Conservation (phyloP, 2,888 invertebrate species). For the Dusona sp. region DNA sequence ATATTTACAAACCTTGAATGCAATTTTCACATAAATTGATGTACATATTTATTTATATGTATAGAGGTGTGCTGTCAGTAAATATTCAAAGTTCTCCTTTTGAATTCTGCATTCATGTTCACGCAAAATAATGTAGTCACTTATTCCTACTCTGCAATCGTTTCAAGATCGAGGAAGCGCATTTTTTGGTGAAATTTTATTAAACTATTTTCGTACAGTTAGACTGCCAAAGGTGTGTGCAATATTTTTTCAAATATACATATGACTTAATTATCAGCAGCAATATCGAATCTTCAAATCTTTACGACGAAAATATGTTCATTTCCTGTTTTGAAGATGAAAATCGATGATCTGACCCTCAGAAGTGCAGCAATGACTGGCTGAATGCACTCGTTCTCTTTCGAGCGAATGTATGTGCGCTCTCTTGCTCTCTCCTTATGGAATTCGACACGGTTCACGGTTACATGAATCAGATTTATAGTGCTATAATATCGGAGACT, state of each 20-base stretch:
- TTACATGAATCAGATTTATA: slow-evolving; percentile 67
- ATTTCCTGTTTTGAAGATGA: slow-evolving; percentile 37
- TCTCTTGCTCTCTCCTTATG: slow-evolving; percentile 53
- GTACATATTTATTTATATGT: neutral
- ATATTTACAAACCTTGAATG: neutral
- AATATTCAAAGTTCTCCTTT: neutral
- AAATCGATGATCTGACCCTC: slow-evolving; percentile 52
- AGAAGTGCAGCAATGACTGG: slow-evolving; percentile 6
- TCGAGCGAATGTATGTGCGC: neutral
- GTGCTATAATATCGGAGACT: slow-evolving; percentile 58
- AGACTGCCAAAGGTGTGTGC: too few species aligned
- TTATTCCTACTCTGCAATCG: slow-evolving; percentile 22
- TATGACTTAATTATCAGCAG: neutral
- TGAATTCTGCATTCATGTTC: slow-evolving; percentile 32
- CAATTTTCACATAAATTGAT: neutral
- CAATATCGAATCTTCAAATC: neutral
- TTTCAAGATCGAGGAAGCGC: neutral
- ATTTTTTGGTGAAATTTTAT: neutral
- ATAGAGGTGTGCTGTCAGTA: neutral
- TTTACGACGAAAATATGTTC: neutral
- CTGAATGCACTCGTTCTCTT: slow-evolving; percentile 14
- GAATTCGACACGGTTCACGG: slow-evolving; percentile 67
- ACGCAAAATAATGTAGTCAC: neutral
- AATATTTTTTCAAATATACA: neutral
- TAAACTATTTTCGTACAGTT: neutral